Base-by-base conservation (phyloP, 2,797 vertebrate species). In the Danio jaintianensis region DNA sequence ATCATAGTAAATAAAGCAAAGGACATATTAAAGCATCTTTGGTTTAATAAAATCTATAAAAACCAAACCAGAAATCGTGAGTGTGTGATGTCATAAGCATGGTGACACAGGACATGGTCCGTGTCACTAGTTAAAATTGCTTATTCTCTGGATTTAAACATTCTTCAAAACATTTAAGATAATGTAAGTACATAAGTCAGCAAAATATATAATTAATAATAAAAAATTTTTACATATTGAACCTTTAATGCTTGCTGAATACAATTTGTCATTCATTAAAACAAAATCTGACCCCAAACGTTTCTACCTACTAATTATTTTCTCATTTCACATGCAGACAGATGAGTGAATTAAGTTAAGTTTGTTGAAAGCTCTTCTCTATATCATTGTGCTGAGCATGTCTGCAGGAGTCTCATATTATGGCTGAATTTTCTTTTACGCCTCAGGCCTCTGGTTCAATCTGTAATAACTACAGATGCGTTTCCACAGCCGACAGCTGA, bases 381-480 rank as follows among this genome's bases (percentile, higher is more conserved):
- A 53, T 59, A 59, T 20, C 50, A 12, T 12, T 40, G 18, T 47
- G 16, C 29, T 61, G n/a, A 63, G 36, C 18, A 20, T 58, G 29
- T 67, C 7, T 50, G 15, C 29, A 29, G 29, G 40, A 42, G n/a
- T 6, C 40, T 78, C 20, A 40, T 59, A 59, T 50, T 58, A 59
- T 47, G 42, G 73, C 6, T 13, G 0, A 53, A 38, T 16, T 40
- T 55, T 29, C 61, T 56, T 43, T n/a, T 70, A 16, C 29, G 18
- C 58, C 22, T 80, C 20, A 15, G 48, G 16, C 58, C 16, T 18
- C 20, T 68, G 75, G 50, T 20, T 70, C n/a, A 20, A 70, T 76
- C 15, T 45, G 40, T 72, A 64, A 72, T 55, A n/a, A 48, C 75
- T 59, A 70, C 36, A 52, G 69, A 64, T 42, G 77, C 71, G 38